Percentiles rank a stretch among this genome's conserved stretches.
phyloP scores from a whole-genome alignment of 92 coral and sea anemone genomes.

The Porites rus region DNA sequence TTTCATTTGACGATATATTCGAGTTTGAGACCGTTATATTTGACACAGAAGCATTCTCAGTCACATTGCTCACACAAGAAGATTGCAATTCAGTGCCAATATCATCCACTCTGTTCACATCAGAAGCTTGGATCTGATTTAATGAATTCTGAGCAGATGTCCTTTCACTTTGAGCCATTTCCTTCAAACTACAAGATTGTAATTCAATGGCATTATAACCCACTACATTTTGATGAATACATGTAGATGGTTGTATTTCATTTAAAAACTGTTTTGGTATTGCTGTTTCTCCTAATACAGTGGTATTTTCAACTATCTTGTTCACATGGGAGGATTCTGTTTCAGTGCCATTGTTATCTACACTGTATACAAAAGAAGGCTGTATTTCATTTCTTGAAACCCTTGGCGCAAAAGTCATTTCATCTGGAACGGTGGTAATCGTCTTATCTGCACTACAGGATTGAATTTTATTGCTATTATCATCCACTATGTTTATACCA shows the following conservation, averaged over 20 bases:
- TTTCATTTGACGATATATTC: background rate
- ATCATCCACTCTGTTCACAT: background rate
- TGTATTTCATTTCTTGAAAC: background rate
- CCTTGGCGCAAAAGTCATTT: background rate
- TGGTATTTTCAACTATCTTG: background rate
- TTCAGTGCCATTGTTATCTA: background rate
- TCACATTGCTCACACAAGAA: background rate
- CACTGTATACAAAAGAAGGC: background rate
- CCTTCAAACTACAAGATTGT: background rate
- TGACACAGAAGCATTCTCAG: background rate
- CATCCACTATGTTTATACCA: background rate
- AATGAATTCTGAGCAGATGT: background rate
- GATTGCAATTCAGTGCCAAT: background rate
- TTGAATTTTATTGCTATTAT: background rate
- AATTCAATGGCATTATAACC: background rate
- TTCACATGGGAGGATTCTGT: background rate
- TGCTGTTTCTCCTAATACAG: background rate
- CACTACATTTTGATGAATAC: background rate
- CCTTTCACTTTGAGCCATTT: background rate
- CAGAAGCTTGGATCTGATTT: background rate
- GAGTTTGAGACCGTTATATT: background rate
- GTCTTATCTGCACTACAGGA: background rate
- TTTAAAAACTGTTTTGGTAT: background rate
- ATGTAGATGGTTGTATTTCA: background rate
- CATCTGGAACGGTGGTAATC: background rate